Base-by-base conservation (phyloP, 2,888 invertebrate species). In the Diplolepis rosae region DNA sequence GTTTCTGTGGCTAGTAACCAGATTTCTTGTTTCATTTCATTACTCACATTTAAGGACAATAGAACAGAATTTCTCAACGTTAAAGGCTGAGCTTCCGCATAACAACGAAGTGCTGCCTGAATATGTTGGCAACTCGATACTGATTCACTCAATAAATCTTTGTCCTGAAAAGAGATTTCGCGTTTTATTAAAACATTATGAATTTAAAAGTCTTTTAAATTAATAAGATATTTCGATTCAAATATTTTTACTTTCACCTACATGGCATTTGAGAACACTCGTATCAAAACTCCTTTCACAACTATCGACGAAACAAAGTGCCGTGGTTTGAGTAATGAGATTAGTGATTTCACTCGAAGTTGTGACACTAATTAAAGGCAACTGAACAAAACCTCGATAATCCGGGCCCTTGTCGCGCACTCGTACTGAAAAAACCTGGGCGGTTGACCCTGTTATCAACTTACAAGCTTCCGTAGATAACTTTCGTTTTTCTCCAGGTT, bases 381-480 rank as follows among this genome's bases (percentile, higher is more conserved):
- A 79, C 75, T 93, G 93, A 1, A 95, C 95, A 87, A 95, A 95
- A 27, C 93, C 94, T 48, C 95, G 89, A 68, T 93, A 92, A 73
- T 94, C 93, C 1, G 93, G 92, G 0, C 93, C 93, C 75, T 92
- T 91, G 76, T 94, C 94, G 65, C 93, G 90, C 1, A 93, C 91
- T 56, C 93, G 88, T 1, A 95, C 93, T 2, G 95, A 95, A 83
- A 92, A 95, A 11, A 93, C 89, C 80, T 92, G 91, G 1, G 91
- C 91, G 0, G 91, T 89, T 0, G 92, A 91, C 4, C 91, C 91
- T 0, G 93, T 93, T 13, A 92, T 89, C 39, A 95, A 89, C 83
- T 92, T 92, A 66, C 93, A 92, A 15, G 93, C 93, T 80, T 94
- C 93, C 0, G 92, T 91, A 32, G 92, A 91, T 5, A 90, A 87